Conservation (phyloP, 2,888 invertebrate genomes). For the Agrotis clavis region DNA sequence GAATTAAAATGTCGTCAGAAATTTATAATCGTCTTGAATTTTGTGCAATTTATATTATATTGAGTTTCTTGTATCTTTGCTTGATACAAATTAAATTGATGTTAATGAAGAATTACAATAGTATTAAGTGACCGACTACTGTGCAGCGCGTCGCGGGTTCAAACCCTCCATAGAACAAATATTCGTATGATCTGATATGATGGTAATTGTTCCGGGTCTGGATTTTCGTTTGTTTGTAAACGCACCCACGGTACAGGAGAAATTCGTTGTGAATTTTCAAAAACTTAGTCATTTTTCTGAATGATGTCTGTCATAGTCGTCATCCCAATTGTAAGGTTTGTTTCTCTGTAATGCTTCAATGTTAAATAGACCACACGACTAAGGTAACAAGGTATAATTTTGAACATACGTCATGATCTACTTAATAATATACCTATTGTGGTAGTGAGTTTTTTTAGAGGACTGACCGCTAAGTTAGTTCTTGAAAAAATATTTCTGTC, state of each 20-base stretch:
- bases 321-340: neutral
- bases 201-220: too few species aligned
- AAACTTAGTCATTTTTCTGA: neutral
- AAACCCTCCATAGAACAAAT: too few species aligned
- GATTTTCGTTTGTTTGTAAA: too few species aligned
- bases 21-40: conserved; percentile 60
- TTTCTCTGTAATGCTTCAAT: neutral
- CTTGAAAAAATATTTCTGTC: neutral
- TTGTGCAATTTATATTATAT: conserved; percentile 51
- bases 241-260: too few species aligned
- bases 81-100: conserved; percentile 26
- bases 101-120: neutral
- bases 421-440: neutral
- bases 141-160: too few species aligned
- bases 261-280: too few species aligned
- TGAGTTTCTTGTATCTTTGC: conserved; percentile 35
- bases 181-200: too few species aligned
- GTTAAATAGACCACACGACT: neutral
- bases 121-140: too few species aligned
- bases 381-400: neutral
- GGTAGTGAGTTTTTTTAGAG: neutral
- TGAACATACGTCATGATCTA: too few species aligned
- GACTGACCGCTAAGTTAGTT: neutral
- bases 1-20: conserved; percentile 63
- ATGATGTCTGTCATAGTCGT: neutral